Evolutionary conservation across 2,797 vertebrate species (phyloP).

Genomic region (Luscinia megarhynchos): DNA sequence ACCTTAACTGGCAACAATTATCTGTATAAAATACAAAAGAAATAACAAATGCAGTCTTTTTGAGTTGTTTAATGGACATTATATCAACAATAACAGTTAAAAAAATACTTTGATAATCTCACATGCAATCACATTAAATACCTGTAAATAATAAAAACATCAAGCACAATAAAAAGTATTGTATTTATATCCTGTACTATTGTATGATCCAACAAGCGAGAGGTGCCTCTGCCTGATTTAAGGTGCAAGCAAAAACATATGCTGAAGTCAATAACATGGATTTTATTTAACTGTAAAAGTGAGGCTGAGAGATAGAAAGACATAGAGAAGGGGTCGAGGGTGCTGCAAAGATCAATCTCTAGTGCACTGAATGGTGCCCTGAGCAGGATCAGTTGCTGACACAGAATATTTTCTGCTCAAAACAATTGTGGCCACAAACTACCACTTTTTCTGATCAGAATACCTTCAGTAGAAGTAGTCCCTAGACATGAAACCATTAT

Average conservation of each 20-base stretch:
- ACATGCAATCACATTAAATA: neutral
- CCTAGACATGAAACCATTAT: neutral
- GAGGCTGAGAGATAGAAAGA: neutral
- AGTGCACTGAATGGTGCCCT: neutral
- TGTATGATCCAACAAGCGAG: neutral
- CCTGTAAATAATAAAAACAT: neutral
- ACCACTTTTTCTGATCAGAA: neutral
- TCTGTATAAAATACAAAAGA: neutral
- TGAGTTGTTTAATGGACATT: neutral
- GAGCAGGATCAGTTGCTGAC: neutral
- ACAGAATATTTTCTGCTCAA: neutral
- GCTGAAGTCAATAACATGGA: neutral
- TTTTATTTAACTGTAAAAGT: neutral
- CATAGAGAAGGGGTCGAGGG: rapidly evolving
- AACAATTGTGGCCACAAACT: neutral
- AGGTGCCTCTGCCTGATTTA: rapidly evolving
- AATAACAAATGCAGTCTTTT: neutral
- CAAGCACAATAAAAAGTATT: neutral
- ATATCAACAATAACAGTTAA: neutral
- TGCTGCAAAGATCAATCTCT: neutral
- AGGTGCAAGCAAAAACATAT: rapidly evolving
- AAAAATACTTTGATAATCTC: neutral
- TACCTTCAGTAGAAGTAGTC: neutral
- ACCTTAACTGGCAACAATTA: neutral
- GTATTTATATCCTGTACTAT: too few relatives aligned